Evolutionary conservation across 2,113 vertebrate genomes (phyloP), one percentile per base, ranked within the genome.

Genomic region (Setophaga coronata): DNA sequence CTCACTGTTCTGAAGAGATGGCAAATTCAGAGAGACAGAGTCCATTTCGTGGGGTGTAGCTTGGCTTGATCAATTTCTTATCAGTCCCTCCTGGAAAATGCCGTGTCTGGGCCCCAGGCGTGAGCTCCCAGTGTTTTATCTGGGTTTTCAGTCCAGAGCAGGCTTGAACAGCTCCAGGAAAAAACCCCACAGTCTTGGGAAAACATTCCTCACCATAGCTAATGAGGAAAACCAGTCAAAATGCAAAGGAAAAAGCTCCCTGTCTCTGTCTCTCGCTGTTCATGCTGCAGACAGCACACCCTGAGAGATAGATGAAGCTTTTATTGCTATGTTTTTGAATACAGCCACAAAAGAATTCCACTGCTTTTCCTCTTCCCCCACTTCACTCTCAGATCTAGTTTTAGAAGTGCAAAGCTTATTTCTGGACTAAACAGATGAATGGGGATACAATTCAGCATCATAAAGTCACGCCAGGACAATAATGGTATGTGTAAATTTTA

Each of bases 21-120:
- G 29, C 13, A 77, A 6, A 62, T 50, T 62, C 23, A 61, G 12
- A 57, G 50, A 53, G 12, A 57, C 26, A 53, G 69, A 21, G 5
- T 40, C 21, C 13, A 9, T 50, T 11, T 6, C 1, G 5, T n/a
- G 29, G 34, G 3, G 29, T 12, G 23, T 17, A 13, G 23, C 36
- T 47, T 12, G 45, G 45, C 45, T 47, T 47, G 45, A 10, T 47
- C 45, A 47, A 47, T 47, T 47, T 25, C 57, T n/a, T 7, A 17
- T 8, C 29, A 17, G 74, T 21, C 17, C 6, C 23, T 40, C 23
- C 29, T 16, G 25, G 34, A 51, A 26, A 33, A 51, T 17, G 45
- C 45, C 0, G 0, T 2, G 2, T 19, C 20, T 2, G 7, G 7
- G 17, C 6, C 7, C 34, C 4, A 50, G 13, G 3, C 2, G 1